Evolutionary conservation across 2,888 invertebrate species (phyloP).

Genomic region (Sturmia bella): DNA sequence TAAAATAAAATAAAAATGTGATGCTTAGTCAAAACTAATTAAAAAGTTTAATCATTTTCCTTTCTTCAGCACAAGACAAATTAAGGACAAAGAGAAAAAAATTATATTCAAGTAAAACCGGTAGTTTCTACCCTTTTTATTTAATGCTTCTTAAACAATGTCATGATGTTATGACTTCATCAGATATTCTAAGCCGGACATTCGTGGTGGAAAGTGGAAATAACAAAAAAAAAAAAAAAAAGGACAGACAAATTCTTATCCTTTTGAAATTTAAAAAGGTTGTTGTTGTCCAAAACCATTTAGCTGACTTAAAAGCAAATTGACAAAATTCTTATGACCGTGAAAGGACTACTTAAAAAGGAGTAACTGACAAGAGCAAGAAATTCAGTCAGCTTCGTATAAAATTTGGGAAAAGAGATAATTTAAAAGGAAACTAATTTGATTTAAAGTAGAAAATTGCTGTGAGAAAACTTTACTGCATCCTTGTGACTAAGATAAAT

Average conservation of each 20-base stretch:
- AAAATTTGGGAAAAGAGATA: constrained; percentile 12
- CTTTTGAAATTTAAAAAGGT: background rate
- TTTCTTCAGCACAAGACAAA: background rate
- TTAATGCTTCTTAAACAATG: background rate
- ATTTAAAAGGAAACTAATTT: background rate
- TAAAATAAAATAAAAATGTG: background rate
- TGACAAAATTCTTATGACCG: constrained; percentile 8
- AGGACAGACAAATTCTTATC: background rate
- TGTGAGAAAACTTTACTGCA: too few species aligned
- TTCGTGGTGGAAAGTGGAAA: too few species aligned
- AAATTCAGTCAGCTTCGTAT: constrained; percentile 9
- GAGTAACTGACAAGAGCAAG: too few species aligned
- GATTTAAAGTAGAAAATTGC: too few species aligned
- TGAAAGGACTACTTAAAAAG: background rate
- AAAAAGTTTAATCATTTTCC: constrained; percentile 23
- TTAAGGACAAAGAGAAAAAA: constrained; percentile 22
- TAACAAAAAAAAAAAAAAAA: constrained; percentile 5
- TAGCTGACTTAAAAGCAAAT: constrained; percentile 8
- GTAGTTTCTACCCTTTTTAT: background rate
- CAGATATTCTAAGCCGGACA: background rate
- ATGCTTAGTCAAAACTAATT: constrained; percentile 36
- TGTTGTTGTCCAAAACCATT: background rate
- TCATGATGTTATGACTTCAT: constrained; percentile 4
- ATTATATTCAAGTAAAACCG: constrained; percentile 4
- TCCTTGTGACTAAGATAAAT: too few species aligned